Evolutionary conservation across 2,888 invertebrate genomes (phyloP), one percentile per base, ranked within the genome.

Genomic region (Pelosia muscerda): DNA sequence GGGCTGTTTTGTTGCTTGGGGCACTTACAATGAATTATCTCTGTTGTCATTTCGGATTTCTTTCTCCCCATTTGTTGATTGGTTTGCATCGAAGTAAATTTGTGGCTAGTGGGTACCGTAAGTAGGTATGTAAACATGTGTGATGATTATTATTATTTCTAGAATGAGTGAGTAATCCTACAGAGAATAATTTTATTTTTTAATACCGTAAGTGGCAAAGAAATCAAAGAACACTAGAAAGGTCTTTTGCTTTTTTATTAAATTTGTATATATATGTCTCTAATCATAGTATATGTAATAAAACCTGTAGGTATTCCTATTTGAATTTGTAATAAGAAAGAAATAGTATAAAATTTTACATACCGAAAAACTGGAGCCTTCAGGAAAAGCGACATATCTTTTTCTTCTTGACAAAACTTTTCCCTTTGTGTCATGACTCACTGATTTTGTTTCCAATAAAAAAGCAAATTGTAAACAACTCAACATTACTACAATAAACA

Each of bases 361-460:
- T 84, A 96, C 96, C 71, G 96, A 96, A 89, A 96, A 96, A 88
- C 96, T 96, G 15, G 96, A 96, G 22, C 96, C 97, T 86, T 97
- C 96, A 1, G 97, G 97, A 89, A 97, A 97, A 31, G 96, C 96
- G 15, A 97, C 95, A 82, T 96, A 97, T 81, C 97, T 93, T 79
- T 95, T 96, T 72, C 90, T 93, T 68, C 96, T 93, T 0, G 96
- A 95, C 73, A 96, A 89, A 77, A 93, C n/a, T 75, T 87, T 93
- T 22, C 90, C 78, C 55, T 75, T 63, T 0, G 66, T 62, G 56
- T 26, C 67, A 68, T 74, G 65, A 34, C n/a, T 59, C 5, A 9
- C 34, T 19, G 23, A 2, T 38, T 63, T 69, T 22, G 63, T 42
- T 34, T 80, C 78, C 0, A 64, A 65, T 11, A 76, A 68, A 8